Percentiles rank a stretch among this genome's conserved stretches.
Conservation (phyloP, 2,113 vertebrate species). For the Lophura nycthemera region DNA sequence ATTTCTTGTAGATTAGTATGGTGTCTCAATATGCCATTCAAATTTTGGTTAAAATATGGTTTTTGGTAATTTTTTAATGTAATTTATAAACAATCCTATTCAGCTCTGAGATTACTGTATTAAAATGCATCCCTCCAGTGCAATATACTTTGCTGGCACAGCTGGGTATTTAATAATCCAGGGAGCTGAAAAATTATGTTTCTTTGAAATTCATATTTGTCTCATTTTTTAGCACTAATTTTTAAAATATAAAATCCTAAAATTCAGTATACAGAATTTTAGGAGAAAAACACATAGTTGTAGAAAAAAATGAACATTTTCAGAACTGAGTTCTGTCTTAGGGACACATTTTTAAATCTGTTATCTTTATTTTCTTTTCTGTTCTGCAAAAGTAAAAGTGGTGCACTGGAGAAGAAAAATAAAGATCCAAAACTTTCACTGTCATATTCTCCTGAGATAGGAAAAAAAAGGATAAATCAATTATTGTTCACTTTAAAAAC, state of each 20-base stretch:
- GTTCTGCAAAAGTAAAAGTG: neutral
- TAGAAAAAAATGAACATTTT: neutral
- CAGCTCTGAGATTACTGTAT: neutral
- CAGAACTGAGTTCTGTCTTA: neutral
- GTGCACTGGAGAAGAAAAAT: neutral
- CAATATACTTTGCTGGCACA: constrained; percentile 14
- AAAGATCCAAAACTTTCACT: neutral
- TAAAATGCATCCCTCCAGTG: constrained; percentile 27
- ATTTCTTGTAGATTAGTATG: neutral
- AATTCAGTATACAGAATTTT: neutral
- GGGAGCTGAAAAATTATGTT: neutral
- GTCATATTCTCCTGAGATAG: neutral
- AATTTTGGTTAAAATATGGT: neutral
- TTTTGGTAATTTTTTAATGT: neutral
- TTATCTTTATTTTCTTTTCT: accelerated
- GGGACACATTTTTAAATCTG: neutral
- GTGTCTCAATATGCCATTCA: neutral
- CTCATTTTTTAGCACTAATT: constrained; percentile 7
- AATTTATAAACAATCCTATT: neutral
- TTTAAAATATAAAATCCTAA: neutral
- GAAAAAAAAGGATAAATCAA: neutral
- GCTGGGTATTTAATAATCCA: constrained; percentile 24
- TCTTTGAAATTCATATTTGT: constrained; percentile 16
- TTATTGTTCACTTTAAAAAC: neutral
- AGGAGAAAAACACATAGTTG: neutral